Percentiles rank a stretch among this genome's conserved stretches.
phyloP scores from a whole-genome alignment of 2,888 invertebrate species.

The Kryphioiulus occultus region DNA sequence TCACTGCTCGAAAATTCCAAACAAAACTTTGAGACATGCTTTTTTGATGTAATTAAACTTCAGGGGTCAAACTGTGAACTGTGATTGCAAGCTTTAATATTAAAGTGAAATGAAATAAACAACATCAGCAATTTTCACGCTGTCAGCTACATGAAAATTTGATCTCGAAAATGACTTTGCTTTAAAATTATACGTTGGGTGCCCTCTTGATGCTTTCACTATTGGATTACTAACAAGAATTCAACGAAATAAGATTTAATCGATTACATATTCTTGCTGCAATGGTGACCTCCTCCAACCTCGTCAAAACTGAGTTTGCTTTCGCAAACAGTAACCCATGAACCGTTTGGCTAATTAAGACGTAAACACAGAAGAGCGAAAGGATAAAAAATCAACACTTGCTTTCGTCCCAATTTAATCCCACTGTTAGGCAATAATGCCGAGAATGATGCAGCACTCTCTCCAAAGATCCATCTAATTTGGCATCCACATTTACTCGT shows the following conservation, averaged over 20 bases:
- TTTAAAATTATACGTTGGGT: background rate
- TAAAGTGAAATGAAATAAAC: no score
- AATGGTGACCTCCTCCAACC: background rate
- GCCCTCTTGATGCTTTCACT: background rate
- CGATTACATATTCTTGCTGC: background rate
- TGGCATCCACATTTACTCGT: background rate
- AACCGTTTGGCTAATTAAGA: background rate
- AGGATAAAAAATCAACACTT: background rate
- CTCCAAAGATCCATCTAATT: background rate
- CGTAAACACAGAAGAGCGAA: background rate
- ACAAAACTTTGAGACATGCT: no score
- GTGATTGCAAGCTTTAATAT: no score
- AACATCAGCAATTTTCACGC: no score
- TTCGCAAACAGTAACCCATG: background rate
- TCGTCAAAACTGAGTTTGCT: background rate
- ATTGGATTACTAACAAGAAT: background rate
- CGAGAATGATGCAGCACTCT: conserved; percentile 11
- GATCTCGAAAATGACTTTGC: background rate
- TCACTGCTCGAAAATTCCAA: no score
- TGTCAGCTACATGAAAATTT: no score
- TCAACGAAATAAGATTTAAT: background rate
- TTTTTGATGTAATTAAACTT: no score
- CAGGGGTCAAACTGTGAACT: no score
- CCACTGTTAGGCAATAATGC: background rate
- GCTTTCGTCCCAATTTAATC: conserved; percentile 2